Base-by-base conservation (phyloP, 2,888 invertebrate species). In the Ochropleura plecta region DNA sequence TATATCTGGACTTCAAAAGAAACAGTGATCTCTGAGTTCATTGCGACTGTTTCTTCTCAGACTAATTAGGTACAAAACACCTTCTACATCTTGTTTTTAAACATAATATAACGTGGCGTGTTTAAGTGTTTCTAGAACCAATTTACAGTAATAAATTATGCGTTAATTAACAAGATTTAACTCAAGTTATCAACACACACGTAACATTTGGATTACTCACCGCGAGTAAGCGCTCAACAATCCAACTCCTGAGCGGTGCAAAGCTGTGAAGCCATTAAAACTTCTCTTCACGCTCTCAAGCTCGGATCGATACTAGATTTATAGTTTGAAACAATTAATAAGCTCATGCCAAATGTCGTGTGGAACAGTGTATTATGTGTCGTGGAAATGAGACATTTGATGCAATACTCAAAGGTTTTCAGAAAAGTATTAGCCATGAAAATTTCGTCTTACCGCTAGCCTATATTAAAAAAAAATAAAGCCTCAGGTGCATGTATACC, bases 201-300 rank as follows among this genome's bases (percentile, higher is more conserved):
- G 14, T 44, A 62, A 62, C 62, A 44, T 20, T 59, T 44, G 44
- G 12, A 44, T 62, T 20, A 46, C 62, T 44, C 10, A 44, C 44
- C 44, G 7, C 55, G 60, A 79, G 59, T 30, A 70, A 79, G 14
- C 30, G 8, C 60, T 20, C 42, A 53, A 51, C 64, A 60, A 10
- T 8, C 46, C 59, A 51, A 60, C n/a, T 64, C 30, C 42, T 12
- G n/a, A 18, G 20, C 14, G 16, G 20, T 68, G 44, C 53, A n/a
- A 76, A 73, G 63, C 81, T 55, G 64, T 42, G 44, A 70, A 48
- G 46, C 48, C 46, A 82, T 78, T 78, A 65, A 53, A 78, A 71
- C 79, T 78, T 81, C 12, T 59, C 57, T 74, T 69, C 70, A 53
- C 65, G 53, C 48, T 82, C 55, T 66, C 20, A 57, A 72, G 57